A percentile compares a stretch with the other conserved stretches of the same genome.
These are phyloP conservation scores for Athrips mouffetella DNA, from an alignment of 2,888 invertebrate species.

Conservation along the genomic window DNA sequence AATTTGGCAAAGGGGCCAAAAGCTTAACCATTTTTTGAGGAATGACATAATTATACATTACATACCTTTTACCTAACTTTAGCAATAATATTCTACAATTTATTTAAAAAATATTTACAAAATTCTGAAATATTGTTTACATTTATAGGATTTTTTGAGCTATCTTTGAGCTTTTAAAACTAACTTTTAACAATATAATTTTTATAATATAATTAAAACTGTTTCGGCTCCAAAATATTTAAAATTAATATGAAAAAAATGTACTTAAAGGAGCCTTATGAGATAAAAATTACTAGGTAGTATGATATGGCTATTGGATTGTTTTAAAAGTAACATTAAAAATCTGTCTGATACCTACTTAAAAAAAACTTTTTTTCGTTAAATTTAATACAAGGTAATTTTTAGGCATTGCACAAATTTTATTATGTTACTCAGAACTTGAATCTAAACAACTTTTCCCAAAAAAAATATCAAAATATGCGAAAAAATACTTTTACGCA, in stretches of 20 bases:
- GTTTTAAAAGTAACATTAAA: neutral
- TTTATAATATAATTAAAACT: constrained; percentile 30
- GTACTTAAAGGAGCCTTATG: constrained; percentile 47
- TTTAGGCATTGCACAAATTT: no score
- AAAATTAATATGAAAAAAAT: constrained; percentile 32
- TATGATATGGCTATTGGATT: constrained; percentile 10
- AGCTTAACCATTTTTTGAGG: no score
- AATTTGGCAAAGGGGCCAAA: no score
- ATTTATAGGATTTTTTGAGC: constrained; percentile 60
- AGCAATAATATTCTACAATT: constrained; percentile 30
- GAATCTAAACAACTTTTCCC: no score
- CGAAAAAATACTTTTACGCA: no score
- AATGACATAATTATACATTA: constrained; percentile 39
- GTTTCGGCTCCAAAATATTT: constrained; percentile 35
- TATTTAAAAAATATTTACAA: constrained; percentile 57
- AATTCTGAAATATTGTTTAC: constrained; percentile 29
- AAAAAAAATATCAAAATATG: no score
- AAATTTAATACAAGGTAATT: no score
- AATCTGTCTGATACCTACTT: neutral
- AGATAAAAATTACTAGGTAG: constrained; percentile 12
- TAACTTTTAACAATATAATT: constrained; percentile 47
- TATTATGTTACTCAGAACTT: no score
- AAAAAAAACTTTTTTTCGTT: neutral
- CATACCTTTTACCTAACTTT: constrained; percentile 9
- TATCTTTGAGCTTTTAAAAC: constrained; percentile 74